Evolutionary conservation across 2,797 vertebrate genomes (phyloP), one percentile per base, ranked within the genome.

Genomic region (Perodicticus potto): DNA sequence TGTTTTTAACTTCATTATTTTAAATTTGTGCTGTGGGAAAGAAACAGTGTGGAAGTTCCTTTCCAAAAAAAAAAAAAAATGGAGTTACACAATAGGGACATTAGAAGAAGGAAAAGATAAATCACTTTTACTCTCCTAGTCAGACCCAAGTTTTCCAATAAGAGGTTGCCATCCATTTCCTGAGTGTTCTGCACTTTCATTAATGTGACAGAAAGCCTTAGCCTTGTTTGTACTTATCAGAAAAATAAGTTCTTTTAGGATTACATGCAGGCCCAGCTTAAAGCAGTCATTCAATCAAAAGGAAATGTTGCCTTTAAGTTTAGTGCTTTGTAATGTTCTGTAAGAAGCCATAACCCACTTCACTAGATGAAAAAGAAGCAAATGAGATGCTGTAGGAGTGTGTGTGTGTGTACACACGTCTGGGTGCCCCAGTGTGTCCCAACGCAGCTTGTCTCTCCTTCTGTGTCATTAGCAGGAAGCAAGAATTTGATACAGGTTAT

Each of bases 231-330:
- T 85, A 74, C 73, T 91, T 95, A 95, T 92, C 70, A 94, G 93
- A 97, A 94, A 91, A 91, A 90, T 95, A 97, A 98, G 94, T 97
- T 97, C 82, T 94, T 27, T 25, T 94, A 95, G 85, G 27, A 97
- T 98, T 97, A 91, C 96, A 96, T 0, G 7, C 49, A 76, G 83
- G 96, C 53, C 83, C 89, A 84, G 95, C 97, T 98, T 98, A 96
- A 97, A 97, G 94, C 40, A 74, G 84, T 86, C 96, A 73, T 95
- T 97, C 96, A 96, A 91, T 95, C 89, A 94, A 96, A 98, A 94
- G 34, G 19, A 96, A 96, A 59, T 32, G 27, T 94, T 97, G 82
- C 82, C 80, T 98, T 27, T 96, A 88, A 93, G 93, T 97, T 97
- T 94, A 97, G 11, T 93, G 91, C 76, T 97, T 95, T 94, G 32